Base-by-base conservation (phyloP, 2,113 vertebrate genomes). In the Amazona vittata region DNA sequence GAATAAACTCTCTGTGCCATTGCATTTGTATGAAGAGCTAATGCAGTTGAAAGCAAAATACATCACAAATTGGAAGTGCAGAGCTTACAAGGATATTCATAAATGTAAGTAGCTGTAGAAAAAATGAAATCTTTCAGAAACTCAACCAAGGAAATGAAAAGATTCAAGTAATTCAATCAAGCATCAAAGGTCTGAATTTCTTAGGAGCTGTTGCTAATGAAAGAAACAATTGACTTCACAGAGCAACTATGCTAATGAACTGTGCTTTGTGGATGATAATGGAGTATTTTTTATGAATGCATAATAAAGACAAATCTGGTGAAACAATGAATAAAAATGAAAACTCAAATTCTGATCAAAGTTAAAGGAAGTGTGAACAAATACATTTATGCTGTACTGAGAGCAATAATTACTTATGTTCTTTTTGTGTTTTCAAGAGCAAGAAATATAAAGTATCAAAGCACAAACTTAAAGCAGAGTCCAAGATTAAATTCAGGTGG, bases 141-240 rank as follows among this genome's bases (percentile, higher is more conserved):
- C 75, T 70, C 50, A 94, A 43, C 50, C 1, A 1, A 83, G 76
- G 68, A 92, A 92, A 71, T 68, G 7, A 84, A 93, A 92, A 95
- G 50, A 95, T 78, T 83, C 35, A 75, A 88, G 55, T 70, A 92
- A 92, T 90, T 89, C 55, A 75, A 93, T 81, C 37, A 86, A 64
- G 29, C 33, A 75, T 92, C 73, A 94, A 95, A 93, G 44, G 8
- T 24, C 22, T 93, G 86, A 52, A 94, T 95, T 96, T 93, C 85
- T 83, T 43, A 86, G 79, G 50, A 94, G 47, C 65, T 86, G 35
- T 64, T 94, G 20, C 60, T 96, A 93, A 94, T 89, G 73, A 95
- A 95, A 92, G 82, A 92, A 97, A 95, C 92, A 95, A 96, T 81
- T 96, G 90, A 82, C 62, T 95, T 90, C 76, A 86, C 62, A 95